Conservation (phyloP, 2,888 invertebrate species). For the Blera fallax region DNA sequence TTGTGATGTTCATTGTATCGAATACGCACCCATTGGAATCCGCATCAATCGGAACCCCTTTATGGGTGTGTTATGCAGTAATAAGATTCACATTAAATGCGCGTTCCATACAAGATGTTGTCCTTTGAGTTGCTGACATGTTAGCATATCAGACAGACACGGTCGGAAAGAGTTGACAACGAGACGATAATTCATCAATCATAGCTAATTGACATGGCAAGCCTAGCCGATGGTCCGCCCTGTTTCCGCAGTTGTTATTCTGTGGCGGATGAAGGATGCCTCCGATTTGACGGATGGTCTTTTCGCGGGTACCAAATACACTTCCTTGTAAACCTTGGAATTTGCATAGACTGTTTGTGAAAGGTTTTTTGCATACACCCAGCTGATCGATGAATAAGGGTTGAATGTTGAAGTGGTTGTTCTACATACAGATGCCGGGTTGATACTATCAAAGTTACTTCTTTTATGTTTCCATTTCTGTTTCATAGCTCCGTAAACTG, state of each 20-base stretch:
- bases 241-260: slow-evolving; percentile 38
- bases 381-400: slow-evolving; percentile 53
- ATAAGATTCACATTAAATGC: slow-evolving; percentile 19
- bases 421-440: slow-evolving; percentile 59
- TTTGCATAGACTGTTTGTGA: slow-evolving; percentile 57
- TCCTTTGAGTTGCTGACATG: slow-evolving; percentile 37
- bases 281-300: slow-evolving; percentile 62
- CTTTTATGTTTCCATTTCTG: slow-evolving; percentile 17
- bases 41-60: not conserved
- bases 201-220: slow-evolving; percentile 69
- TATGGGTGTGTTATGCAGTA: not conserved
- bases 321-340: slow-evolving; percentile 35
- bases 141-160: slow-evolving; percentile 30
- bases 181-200: slow-evolving; percentile 68
- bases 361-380: slow-evolving; percentile 46
- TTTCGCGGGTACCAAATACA: slow-evolving; percentile 43
- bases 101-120: slow-evolving; percentile 17
- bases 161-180: slow-evolving; percentile 49
- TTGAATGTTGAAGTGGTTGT: slow-evolving; percentile 55
- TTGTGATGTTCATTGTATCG: not conserved
- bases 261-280: slow-evolving; percentile 16
- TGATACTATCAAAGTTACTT: not conserved
- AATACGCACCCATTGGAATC: not conserved
- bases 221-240: slow-evolving; percentile 59
- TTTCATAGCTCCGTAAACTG: slow-evolving; percentile 17